Evolutionary conservation across 1,140 invertebrate genomes (phyloP).

Genomic region (Trichonephila inaurata): DNA sequence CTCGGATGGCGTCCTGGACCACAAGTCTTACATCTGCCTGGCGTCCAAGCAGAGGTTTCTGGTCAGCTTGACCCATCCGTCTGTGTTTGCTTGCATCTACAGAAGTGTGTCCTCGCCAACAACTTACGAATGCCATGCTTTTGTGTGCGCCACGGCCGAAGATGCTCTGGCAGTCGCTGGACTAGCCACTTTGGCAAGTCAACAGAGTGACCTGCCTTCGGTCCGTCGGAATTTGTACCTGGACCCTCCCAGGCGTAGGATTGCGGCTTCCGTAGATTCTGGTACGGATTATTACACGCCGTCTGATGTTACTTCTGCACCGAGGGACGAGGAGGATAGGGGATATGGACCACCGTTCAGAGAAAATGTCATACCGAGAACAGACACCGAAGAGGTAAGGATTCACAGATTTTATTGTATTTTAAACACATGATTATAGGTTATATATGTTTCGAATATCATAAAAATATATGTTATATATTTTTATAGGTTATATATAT

Average conservation of each 20-base stretch:
- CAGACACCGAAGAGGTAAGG: conserved; percentile 67
- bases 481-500: no score
- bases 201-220: conserved; percentile 17
- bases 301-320: conserved; percentile 38
- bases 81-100: conserved; percentile 95
- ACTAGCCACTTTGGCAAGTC: conserved; percentile 41
- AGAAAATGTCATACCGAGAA: conserved; percentile 21
- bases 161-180: conserved; percentile 86
- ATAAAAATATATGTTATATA: no score
- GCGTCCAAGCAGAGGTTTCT: conserved; percentile 75
- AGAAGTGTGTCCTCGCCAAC: conserved; percentile 83
- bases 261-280: conserved; percentile 30
- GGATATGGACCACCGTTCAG: conserved; percentile 20
- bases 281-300: conserved; percentile 64
- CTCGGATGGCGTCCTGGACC: conserved; percentile 77
- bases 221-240: background rate
- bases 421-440: no score
- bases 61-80: conserved; percentile 85
- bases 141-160: conserved; percentile 89
- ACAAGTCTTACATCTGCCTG: conserved; percentile 73
- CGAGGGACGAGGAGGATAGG: conserved; percentile 43
- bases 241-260: conserved; percentile 20
- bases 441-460: no score
- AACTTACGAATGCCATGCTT: conserved; percentile 93
- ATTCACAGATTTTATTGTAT: no score